Evolutionary conservation across 1,140 invertebrate species (phyloP).

Genomic region (Acromyrmex echinatior): DNA sequence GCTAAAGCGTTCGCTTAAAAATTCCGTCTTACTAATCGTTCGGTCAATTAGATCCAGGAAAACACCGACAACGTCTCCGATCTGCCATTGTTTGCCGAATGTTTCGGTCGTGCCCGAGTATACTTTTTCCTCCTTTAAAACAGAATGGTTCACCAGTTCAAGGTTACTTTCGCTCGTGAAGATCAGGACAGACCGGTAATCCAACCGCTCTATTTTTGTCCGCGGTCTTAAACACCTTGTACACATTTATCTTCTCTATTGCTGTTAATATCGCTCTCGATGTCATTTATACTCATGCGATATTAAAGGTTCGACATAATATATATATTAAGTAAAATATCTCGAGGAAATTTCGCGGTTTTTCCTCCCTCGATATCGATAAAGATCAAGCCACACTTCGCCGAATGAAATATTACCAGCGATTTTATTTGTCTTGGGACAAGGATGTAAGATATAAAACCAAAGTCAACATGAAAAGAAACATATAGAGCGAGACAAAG

Average conservation of each 20-base stretch:
- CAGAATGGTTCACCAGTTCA: constrained; percentile 82
- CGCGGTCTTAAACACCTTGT: constrained; percentile 1
- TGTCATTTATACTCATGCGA: constrained; percentile 2
- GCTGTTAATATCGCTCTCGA: constrained; percentile 27
- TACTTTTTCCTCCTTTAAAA: constrained; percentile 97
- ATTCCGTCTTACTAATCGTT: constrained; percentile 95
- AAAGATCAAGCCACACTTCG: constrained; percentile 73
- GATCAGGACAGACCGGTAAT: constrained; percentile 34
- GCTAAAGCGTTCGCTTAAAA: constrained; percentile 84
- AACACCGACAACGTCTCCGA: constrained; percentile 97
- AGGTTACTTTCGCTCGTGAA: constrained; percentile 40
- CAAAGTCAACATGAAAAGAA: constrained; percentile 80
- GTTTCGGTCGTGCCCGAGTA: constrained; percentile 95
- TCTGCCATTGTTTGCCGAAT: constrained; percentile 98
- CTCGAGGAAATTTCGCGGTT: constrained; percentile 32
- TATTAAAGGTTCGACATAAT: constrained; percentile 2
- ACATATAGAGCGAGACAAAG: constrained; percentile 83
- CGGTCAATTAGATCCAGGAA: constrained; percentile 98
- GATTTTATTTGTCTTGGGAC: constrained; percentile 74
- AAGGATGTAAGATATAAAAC: constrained; percentile 76
- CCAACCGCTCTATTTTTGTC: neutral
- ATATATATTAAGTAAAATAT: constrained; percentile 2
- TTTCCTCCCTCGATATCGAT: constrained; percentile 34
- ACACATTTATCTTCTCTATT: neutral
- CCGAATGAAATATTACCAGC: constrained; percentile 72